Percentiles rank a stretch among this genome's conserved stretches.
phyloP scores from a whole-genome alignment of 1,140 invertebrate species.

The Atta texana region DNA sequence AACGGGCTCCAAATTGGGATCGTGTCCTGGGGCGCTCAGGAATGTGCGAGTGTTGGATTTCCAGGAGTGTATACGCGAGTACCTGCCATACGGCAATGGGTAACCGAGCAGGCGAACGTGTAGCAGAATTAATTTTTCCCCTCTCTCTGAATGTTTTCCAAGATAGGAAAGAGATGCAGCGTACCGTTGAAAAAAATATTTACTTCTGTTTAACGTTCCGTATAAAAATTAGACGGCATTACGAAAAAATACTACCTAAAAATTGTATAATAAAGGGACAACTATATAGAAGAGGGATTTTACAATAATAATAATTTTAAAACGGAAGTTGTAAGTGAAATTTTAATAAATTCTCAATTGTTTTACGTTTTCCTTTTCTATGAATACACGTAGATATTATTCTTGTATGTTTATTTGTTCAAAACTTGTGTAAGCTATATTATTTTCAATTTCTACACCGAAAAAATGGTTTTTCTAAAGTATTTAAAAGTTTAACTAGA shows the following conservation, averaged over 20 bases:
- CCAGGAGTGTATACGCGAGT: conserved; percentile 89
- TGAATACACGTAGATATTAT: conserved; percentile 26
- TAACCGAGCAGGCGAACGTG: conserved; percentile 66
- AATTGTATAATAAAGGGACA: background rate
- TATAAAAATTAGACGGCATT: conserved; percentile 15
- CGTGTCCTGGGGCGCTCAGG: conserved; percentile 87
- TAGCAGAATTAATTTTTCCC: conserved; percentile 65
- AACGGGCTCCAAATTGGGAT: conserved; percentile 87
- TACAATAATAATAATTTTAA: background rate
- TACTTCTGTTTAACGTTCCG: conserved; percentile 40
- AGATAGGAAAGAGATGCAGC: conserved; percentile 28
- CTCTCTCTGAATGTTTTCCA: conserved; percentile 6
- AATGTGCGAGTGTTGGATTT: conserved; percentile 84
- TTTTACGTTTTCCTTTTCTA: background rate
- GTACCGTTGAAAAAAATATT: conserved; percentile 52
- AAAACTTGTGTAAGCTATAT: too few species aligned
- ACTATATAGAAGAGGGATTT: background rate
- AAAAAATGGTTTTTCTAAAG: too few species aligned
- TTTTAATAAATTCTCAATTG: background rate
- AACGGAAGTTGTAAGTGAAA: background rate
- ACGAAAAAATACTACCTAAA: conserved; percentile 2
- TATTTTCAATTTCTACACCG: background rate
- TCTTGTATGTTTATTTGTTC: background rate
- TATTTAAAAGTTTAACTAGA: too few species aligned
- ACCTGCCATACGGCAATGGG: conserved; percentile 73